Percentiles rank a stretch among this genome's conserved stretches.
Evolutionary conservation across 2,888 invertebrate genomes (phyloP).

Genomic region (Trissoscelio sp.): DNA sequence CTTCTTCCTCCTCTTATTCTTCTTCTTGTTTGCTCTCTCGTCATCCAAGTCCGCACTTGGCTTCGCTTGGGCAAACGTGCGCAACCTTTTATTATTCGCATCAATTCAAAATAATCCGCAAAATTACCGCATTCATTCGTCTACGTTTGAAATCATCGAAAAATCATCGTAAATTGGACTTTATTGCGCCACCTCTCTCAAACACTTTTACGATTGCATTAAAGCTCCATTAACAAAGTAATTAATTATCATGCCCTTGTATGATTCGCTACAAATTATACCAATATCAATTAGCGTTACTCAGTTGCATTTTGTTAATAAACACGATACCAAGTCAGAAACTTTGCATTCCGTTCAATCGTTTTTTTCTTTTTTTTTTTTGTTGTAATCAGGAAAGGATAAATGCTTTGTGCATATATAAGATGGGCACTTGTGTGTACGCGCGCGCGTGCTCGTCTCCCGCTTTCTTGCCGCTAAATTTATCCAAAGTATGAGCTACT

Average conservation of each 20-base stretch:
- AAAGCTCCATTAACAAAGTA: slow-evolving; percentile 17
- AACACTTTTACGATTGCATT: neutral
- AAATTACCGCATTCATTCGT: too few relatives aligned
- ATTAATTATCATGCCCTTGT: slow-evolving; percentile 22
- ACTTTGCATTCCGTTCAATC: too few relatives aligned
- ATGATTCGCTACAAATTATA: slow-evolving; percentile 27
- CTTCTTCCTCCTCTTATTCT: neutral
- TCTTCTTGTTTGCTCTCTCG: neutral
- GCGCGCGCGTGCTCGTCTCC: slow-evolving; percentile 37
- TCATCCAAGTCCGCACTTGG: neutral
- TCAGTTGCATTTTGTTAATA: slow-evolving; percentile 8
- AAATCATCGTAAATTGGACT: slow-evolving; percentile 14
- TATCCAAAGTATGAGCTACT: slow-evolving; percentile 69
- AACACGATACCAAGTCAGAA: neutral
- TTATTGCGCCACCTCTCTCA: neutral
- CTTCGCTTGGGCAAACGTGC: neutral
- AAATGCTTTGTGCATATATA: slow-evolving; percentile 24
- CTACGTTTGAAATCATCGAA: slow-evolving; percentile 17
- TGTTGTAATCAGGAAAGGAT: slow-evolving; percentile 42
- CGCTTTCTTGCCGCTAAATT: slow-evolving; percentile 67
- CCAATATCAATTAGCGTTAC: slow-evolving; percentile 24
- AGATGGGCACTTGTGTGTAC: slow-evolving; percentile 1
- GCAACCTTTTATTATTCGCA: slow-evolving; percentile 8
- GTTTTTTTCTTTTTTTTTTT: too few relatives aligned
- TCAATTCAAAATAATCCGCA: slow-evolving; percentile 9